phyloP scores from a whole-genome alignment of 2,113 vertebrate species.

The Bungarus multicinctus region DNA sequence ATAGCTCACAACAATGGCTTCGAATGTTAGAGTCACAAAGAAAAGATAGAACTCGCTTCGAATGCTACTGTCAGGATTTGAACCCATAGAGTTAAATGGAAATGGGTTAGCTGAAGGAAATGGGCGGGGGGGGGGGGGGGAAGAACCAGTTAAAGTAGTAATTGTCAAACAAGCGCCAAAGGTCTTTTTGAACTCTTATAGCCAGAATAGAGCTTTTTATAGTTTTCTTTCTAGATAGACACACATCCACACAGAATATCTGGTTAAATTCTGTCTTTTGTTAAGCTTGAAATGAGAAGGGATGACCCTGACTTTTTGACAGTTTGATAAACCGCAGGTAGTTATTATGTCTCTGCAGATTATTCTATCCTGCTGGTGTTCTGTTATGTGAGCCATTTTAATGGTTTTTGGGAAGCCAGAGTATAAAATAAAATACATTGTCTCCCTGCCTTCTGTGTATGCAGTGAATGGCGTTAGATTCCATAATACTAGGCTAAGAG shows the following conservation, averaged over 20 bases:
- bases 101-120: background rate
- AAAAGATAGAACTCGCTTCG: constrained; percentile 29
- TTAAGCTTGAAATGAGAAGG: constrained; percentile 35
- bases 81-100: background rate
- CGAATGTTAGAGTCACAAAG: constrained; percentile 32
- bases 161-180: constrained; percentile 15
- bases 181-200: constrained; percentile 32
- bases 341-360: constrained; percentile 25
- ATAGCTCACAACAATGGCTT: constrained; percentile 44
- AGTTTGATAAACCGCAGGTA: constrained; percentile 13
- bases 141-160: constrained; percentile 20
- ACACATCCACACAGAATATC: background rate
- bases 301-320: background rate
- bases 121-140: too few species aligned
- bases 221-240: background rate
- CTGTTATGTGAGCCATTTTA: background rate
- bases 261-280: constrained; percentile 1
- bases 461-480: background rate
- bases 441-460: background rate
- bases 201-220: constrained; percentile 5
- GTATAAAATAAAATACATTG: background rate
- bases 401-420: background rate
- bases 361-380: background rate
- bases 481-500: background rate
- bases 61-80: constrained; percentile 16